A percentile compares a stretch with the other conserved stretches of the same genome.
Evolutionary conservation across 2,113 vertebrate genomes (phyloP).

Genomic region (Tenebrosternarchus preto): DNA sequence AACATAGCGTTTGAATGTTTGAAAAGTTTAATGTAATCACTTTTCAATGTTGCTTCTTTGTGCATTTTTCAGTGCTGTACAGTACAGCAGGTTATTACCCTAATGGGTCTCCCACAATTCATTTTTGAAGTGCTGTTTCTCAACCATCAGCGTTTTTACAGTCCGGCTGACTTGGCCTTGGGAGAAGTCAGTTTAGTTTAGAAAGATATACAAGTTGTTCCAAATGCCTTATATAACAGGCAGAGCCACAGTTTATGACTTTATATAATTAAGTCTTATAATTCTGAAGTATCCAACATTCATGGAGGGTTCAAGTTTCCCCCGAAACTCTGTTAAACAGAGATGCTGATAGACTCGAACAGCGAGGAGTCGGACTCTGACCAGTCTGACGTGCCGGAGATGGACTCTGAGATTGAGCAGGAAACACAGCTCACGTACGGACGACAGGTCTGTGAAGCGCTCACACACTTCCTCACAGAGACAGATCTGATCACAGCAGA

Average conservation of each 20-base stretch:
- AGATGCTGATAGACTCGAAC: slow-evolving; percentile 91
- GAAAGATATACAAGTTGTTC: background rate
- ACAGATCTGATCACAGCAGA: background rate
- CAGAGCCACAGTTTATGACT: slow-evolving; percentile 1
- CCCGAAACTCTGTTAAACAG: slow-evolving; percentile 67
- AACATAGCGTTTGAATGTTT: background rate
- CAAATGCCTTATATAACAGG: background rate
- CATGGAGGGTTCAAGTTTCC: background rate
- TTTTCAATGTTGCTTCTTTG: background rate
- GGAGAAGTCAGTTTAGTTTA: slow-evolving; percentile 6
- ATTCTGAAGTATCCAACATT: background rate
- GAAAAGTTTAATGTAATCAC: background rate
- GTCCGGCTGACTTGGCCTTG: slow-evolving; percentile 56
- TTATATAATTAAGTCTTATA: slow-evolving; percentile 12
- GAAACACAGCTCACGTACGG: slow-evolving; percentile 94
- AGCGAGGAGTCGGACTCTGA: slow-evolving; percentile 98
- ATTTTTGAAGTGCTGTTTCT: slow-evolving; percentile 55
- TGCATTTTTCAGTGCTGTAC: slow-evolving; percentile 22
- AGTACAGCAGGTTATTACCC: slow-evolving; percentile 67
- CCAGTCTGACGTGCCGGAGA: slow-evolving; percentile 96
- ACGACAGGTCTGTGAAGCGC: slow-evolving; percentile 78
- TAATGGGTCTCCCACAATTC: slow-evolving; percentile 63
- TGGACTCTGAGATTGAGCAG: slow-evolving; percentile 99
- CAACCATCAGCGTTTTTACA: slow-evolving; percentile 68
- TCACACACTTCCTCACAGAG: background rate